phyloP scores from a whole-genome alignment of 2,797 vertebrate genomes.

The Denticeps clupeoides region DNA sequence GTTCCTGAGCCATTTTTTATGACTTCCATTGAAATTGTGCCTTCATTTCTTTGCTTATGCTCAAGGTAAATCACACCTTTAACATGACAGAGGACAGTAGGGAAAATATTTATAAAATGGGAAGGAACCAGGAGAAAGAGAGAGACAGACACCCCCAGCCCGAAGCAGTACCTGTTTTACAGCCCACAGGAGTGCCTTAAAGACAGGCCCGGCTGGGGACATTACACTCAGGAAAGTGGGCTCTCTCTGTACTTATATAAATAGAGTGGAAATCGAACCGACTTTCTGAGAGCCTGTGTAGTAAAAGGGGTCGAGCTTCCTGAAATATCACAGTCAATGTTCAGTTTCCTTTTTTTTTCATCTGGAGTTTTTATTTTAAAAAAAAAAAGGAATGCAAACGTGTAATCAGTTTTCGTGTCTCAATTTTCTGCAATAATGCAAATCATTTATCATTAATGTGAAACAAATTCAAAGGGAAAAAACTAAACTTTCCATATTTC shows the following conservation, averaged over 20 bases:
- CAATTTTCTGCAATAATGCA: too few species aligned
- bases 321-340: not conserved
- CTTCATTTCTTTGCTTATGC: slow-evolving; percentile 39
- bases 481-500: too few species aligned
- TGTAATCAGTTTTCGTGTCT: too few species aligned
- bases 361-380: too few species aligned
- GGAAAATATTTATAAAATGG: slow-evolving; percentile 49
- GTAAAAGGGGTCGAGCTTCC: slow-evolving; percentile 22
- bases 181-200: slow-evolving; percentile 52
- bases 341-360: not conserved
- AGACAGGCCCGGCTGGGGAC: slow-evolving; percentile 48
- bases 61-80: slow-evolving; percentile 51
- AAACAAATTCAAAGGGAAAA: too few species aligned
- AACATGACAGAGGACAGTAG: slow-evolving; percentile 55
- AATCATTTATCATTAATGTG: too few species aligned
- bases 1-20: slow-evolving; percentile 32
- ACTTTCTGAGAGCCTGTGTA: slow-evolving; percentile 42
- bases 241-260: slow-evolving; percentile 43
- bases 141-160: not conserved
- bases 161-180: slow-evolving; percentile 54
- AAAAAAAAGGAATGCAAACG: too few species aligned
- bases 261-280: slow-evolving; percentile 33
- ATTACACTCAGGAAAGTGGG: slow-evolving; percentile 43
- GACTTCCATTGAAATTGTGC: slow-evolving; percentile 33
- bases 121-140: slow-evolving; percentile 41